Evolutionary conservation across 2,888 invertebrate species (phyloP).

Genomic region (Drosophila mimica): DNA sequence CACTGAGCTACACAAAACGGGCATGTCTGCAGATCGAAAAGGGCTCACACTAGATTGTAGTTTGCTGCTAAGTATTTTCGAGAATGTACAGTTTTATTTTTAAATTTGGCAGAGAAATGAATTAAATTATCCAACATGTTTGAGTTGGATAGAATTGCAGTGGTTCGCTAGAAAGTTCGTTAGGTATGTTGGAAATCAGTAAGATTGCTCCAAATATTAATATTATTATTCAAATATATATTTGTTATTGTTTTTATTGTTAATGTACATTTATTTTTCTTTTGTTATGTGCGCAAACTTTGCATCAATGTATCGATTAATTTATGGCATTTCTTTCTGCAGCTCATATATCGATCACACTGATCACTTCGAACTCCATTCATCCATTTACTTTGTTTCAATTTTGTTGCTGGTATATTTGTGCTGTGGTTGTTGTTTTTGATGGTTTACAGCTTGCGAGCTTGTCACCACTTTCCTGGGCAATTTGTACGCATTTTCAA

Average conservation of each 20-base stretch:
- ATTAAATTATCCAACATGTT: constrained; percentile 15
- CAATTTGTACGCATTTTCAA: constrained; percentile 79
- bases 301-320: constrained; percentile 19
- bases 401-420: constrained; percentile 14
- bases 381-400: constrained; percentile 57
- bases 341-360: constrained; percentile 50
- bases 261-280: neutral
- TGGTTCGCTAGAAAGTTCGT: neutral
- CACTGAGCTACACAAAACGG: constrained; percentile 13
- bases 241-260: neutral
- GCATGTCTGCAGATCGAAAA: constrained; percentile 9
- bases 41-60: constrained; percentile 10
- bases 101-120: neutral
- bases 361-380: constrained; percentile 46
- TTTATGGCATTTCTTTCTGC: constrained; percentile 23
- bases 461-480: constrained; percentile 82
- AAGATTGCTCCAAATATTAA: neutral
- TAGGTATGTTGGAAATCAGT: neutral
- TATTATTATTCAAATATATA: neutral
- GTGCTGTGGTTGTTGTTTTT: constrained; percentile 8
- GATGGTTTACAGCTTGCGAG: constrained; percentile 52
- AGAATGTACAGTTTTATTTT: constrained; percentile 11
- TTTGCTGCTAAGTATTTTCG: neutral
- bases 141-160: neutral
- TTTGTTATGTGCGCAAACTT: neutral